Percentiles rank a stretch among this genome's conserved stretches.
phyloP scores from a whole-genome alignment of 2,113 vertebrate genomes.

The Campylomormyrus numenius region DNA sequence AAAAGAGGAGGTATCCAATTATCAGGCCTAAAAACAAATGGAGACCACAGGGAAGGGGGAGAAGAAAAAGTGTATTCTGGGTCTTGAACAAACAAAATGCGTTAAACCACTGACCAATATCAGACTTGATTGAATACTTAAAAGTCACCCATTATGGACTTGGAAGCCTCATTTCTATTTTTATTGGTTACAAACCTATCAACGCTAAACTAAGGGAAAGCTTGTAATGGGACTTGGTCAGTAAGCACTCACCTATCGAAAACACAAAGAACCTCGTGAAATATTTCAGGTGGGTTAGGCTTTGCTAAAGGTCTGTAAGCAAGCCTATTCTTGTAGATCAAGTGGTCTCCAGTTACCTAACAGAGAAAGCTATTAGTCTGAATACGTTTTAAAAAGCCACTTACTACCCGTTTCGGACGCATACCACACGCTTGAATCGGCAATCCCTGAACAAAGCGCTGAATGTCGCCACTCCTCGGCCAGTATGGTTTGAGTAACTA shows the following conservation, averaged over 20 bases:
- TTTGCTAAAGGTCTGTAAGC: constrained; percentile 43
- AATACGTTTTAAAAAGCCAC: fast-evolving
- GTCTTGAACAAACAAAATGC: not conserved
- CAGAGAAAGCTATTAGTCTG: not conserved
- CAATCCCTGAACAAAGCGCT: constrained; percentile 38
- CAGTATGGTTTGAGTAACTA: constrained; percentile 11
- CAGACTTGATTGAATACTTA: not conserved
- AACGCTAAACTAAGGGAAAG: not conserved
- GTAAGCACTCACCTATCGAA: constrained; percentile 37
- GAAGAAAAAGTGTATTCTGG: not conserved
- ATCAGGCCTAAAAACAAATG: constrained; percentile 34
- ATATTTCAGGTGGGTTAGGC: constrained; percentile 26
- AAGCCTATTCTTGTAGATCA: constrained; percentile 46
- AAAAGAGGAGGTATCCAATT: constrained; percentile 32
- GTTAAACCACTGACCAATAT: not conserved
- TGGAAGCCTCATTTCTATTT: not conserved
- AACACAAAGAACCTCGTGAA: constrained; percentile 44
- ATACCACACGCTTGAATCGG: constrained; percentile 50
- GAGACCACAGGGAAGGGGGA: not conserved
- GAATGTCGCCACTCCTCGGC: constrained; percentile 40
- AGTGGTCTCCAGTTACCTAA: constrained; percentile 44
- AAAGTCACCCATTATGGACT: not conserved
- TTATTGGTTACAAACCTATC: not conserved
- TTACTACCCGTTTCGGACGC: fast-evolving
- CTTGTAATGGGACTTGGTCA: not conserved